A percentile compares a stretch with the other conserved stretches of the same genome.
These are phyloP conservation scores for Rhegmatorhina hoffmannsi DNA, from an alignment of 2,113 vertebrate species.

Conservation along the genomic window DNA sequence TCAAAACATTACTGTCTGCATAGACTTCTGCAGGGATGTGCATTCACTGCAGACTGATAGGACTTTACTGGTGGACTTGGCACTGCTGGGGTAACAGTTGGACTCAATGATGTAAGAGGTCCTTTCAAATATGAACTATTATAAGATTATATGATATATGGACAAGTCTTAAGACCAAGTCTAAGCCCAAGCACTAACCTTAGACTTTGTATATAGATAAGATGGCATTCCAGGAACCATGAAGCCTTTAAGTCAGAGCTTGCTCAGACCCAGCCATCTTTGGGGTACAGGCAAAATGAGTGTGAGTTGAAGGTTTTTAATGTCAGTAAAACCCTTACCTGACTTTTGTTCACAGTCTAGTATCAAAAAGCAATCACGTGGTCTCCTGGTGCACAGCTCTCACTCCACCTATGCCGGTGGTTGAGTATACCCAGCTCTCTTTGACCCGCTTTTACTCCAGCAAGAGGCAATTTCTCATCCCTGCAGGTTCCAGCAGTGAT, in stretches of 20 bases:
- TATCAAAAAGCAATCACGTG: background rate
- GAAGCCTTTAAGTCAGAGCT: background rate
- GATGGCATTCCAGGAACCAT: fast-evolving
- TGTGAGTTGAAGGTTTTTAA: background rate
- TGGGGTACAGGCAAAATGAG: background rate
- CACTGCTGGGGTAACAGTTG: background rate
- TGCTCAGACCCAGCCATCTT: background rate
- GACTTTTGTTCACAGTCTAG: background rate
- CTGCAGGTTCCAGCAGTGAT: background rate
- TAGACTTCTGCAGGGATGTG: background rate
- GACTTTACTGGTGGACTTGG: background rate
- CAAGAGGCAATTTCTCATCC: background rate
- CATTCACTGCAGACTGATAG: background rate
- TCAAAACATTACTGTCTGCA: background rate
- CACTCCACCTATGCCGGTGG: background rate
- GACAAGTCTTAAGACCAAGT: background rate
- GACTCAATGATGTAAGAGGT: background rate
- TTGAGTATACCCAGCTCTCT: background rate
- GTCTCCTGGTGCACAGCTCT: background rate
- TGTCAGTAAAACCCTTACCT: background rate
- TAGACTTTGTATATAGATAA: background rate
- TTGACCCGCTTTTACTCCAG: background rate
- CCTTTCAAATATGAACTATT: background rate
- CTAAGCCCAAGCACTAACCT: background rate
- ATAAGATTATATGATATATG: background rate